Evolutionary conservation across 2,888 invertebrate genomes (phyloP), one percentile per base, ranked within the genome.

Genomic region (Diarsia dahlii): DNA sequence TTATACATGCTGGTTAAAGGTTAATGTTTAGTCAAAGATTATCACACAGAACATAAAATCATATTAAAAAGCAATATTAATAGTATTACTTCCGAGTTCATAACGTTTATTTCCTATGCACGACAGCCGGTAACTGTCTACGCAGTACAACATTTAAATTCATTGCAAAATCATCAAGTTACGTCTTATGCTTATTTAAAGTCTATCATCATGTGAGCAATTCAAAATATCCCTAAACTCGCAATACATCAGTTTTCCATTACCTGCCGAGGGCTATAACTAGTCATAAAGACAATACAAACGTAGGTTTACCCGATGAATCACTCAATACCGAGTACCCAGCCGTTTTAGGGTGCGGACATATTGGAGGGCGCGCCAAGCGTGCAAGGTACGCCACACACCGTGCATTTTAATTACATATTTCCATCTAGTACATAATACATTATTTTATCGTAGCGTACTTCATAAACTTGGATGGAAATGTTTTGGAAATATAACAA

Each of bases 251-350:
- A 66, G 34, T 39, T 63, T 34, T 74, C 62, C 52, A 69, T 82
- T 76, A 71, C 64, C 77, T 71, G 48, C 62, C 71, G 66, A n/a
- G 66, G 70, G 77, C 69, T 76, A 56, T 58, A 77, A 68, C 80
- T 65, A 76, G 60, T 73, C 74, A 74, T 63, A 67, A 64, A 84
- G 81, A 74, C 83, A 83, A 78, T 83, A 71, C 78, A n/a, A 71
- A 78, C 84, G 60, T 78, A 80, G 87, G 86, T 87, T 84, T 87
- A 85, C 81, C 86, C 86, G 76, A 84, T 87, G 87, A 87, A 73
- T 87, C 87, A 87, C 73, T 77, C 70, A 50, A 56, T 64, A 74
- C 60, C 28, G 68, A 68, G 74, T 64, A 76, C 56, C 69, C 75
- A 70, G 74, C 73, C 80, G 69, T 73, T 82, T 83, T 81, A 84